A percentile compares a stretch with the other conserved stretches of the same genome.
These are phyloP conservation scores for Myotis vivesi DNA, from an alignment of 2,797 vertebrate species.

Conservation along the genomic window DNA sequence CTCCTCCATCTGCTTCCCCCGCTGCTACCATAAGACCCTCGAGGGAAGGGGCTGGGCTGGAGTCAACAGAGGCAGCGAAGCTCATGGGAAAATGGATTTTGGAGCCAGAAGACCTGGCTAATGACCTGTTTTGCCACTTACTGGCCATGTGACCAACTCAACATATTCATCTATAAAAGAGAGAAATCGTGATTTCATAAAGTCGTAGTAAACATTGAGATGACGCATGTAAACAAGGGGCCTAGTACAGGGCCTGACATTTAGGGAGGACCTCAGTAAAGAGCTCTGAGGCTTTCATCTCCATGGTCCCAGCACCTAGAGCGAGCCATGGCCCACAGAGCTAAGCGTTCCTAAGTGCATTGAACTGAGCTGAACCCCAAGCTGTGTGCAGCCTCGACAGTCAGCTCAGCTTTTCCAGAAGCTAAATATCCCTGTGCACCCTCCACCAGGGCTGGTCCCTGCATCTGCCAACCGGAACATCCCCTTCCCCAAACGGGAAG, in stretches of 20 bases:
- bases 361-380: neutral
- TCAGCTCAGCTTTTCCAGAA: neutral
- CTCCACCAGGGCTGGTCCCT: neutral
- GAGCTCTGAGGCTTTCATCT: neutral
- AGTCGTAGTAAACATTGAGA: neutral
- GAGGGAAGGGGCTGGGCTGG: neutral
- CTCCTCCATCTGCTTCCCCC: neutral
- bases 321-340: neutral
- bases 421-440: neutral
- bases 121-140: neutral
- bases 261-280: neutral
- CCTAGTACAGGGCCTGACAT: neutral
- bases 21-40: neutral
- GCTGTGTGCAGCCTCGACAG: neutral
- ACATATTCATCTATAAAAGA: neutral
- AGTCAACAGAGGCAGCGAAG: neutral
- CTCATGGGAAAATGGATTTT: neutral
- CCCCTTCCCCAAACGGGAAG: neutral
- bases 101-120: neutral
- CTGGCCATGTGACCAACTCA: neutral
- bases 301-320: neutral
- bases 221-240: neutral
- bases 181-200: neutral
- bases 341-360: no score
- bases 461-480: neutral